Evolutionary conservation across 2,797 vertebrate genomes (phyloP).

Genomic region (Tragopan temminckii): DNA sequence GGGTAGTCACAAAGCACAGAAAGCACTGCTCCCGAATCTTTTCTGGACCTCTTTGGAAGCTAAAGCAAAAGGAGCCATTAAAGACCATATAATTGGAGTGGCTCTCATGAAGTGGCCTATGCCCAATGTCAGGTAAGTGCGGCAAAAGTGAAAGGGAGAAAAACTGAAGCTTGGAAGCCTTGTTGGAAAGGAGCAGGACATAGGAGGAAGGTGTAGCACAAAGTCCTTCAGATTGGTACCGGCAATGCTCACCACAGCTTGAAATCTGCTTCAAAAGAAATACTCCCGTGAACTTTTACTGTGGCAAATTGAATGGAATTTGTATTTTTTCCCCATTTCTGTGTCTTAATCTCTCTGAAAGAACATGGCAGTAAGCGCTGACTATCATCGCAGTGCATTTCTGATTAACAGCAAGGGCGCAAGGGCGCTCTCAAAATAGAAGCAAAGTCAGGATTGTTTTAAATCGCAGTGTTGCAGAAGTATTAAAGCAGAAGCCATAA

Average conservation of each 20-base stretch:
- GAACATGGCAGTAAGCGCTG: constrained; percentile 21
- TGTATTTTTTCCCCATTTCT: constrained; percentile 52
- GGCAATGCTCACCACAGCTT: background rate
- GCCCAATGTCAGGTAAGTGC: background rate
- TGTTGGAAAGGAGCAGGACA: background rate
- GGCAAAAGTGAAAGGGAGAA: background rate
- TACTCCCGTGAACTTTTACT: constrained; percentile 24
- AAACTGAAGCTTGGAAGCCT: background rate
- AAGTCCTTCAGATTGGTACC: background rate
- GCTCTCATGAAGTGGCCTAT: background rate
- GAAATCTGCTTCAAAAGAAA: background rate
- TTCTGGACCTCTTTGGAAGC: background rate
- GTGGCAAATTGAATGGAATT: background rate
- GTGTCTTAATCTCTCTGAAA: constrained; percentile 32
- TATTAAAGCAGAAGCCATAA: constrained; percentile 48
- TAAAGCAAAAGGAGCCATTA: background rate
- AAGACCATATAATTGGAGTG: background rate
- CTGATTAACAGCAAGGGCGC: constrained; percentile 79
- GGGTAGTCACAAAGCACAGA: background rate
- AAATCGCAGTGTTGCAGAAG: constrained; percentile 51
- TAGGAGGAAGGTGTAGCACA: background rate
- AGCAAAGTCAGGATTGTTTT: constrained; percentile 72
- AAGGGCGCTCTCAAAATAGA: constrained; percentile 79
- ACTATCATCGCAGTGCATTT: constrained; percentile 57
- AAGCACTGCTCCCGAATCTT: background rate